Conservation (phyloP, 2,797 vertebrate species). For the Onychomys arenicola region DNA sequence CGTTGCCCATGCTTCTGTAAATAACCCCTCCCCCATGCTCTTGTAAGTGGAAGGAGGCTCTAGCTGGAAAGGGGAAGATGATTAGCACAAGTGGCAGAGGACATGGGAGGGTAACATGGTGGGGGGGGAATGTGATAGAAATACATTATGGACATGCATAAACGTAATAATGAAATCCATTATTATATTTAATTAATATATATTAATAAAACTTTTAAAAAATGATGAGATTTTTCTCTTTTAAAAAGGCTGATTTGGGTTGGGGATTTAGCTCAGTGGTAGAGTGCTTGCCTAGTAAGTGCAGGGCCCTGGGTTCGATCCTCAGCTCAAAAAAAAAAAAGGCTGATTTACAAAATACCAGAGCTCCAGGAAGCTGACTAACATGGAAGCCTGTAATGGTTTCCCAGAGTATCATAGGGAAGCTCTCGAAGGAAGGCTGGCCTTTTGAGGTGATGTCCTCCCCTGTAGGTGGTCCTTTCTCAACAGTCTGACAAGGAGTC, state of each 20-base stretch:
- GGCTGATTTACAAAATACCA: neutral
- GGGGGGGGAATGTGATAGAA: neutral
- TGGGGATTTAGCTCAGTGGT: too few species aligned
- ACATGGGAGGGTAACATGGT: neutral
- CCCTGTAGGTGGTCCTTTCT: neutral
- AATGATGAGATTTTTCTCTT: neutral
- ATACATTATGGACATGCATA: neutral
- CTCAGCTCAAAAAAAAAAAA: too few species aligned
- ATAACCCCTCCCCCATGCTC: neutral
- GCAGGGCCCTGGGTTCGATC: too few species aligned
- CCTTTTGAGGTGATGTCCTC: neutral
- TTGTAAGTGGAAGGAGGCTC: neutral
- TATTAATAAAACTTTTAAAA: neutral
- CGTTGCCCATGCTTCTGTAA: neutral
- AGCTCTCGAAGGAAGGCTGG: neutral
- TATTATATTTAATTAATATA: neutral
- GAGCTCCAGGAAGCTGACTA: neutral
- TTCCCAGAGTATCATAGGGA: neutral
- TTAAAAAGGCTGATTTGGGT: too few species aligned
- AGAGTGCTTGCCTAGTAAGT: too few species aligned
- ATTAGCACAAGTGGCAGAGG: neutral
- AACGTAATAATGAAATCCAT: neutral
- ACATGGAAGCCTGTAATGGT: neutral
- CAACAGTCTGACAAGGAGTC: neutral
- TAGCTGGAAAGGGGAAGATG: neutral